Base-by-base conservation (phyloP, 1,140 invertebrate species). In the Psilanteris sp. region DNA sequence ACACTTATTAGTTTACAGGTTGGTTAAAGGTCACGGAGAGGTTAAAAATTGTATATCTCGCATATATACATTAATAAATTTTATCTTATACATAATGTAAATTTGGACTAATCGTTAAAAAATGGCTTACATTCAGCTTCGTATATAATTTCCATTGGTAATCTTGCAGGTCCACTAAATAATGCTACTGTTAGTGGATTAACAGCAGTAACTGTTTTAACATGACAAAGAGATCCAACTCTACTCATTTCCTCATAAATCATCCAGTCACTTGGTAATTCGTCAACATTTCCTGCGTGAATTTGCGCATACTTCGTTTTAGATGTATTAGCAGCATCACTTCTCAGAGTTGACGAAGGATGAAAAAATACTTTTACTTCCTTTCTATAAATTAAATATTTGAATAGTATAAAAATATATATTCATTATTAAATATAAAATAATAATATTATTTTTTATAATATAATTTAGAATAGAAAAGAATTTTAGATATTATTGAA, bases 161-260 rank as follows among this genome's bases (percentile, higher is more conserved):
- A 89, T 79, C 92, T 89, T 39, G 90, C 80, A 41, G 93, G 93
- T 18, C 94, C 95, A 41, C 92, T 92, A 81, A 96, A 95, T 11
- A 96, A 77, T 5, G 93, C 93, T 10, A 98, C 92, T 1, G 94
- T 93, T 6, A 96, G 83, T 0, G 96, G 92, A 39, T 94, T 93
- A 1, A 97, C 91, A 6, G 95, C 76, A 7, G 96, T 96, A 48
- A 93, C 93, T 66, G 92, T 93, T 48, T 91, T 90, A 0, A 94
- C 92, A 62, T 92, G 91, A 71, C 92, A 92, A 26, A 92, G 89
- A 36, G 89, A 87, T 8, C 91, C 92, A 4, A 89, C 89, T 18
- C 92, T 90, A 8, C 91, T 93, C 86, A 96, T 93, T 85, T 96
- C 95, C 80, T 96, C 95, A 83, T 93, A 97, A 18, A 96, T 89